A percentile compares a stretch with the other conserved stretches of the same genome.
phyloP scores from a whole-genome alignment of 2,797 vertebrate species.

The Amblyraja radiata region DNA sequence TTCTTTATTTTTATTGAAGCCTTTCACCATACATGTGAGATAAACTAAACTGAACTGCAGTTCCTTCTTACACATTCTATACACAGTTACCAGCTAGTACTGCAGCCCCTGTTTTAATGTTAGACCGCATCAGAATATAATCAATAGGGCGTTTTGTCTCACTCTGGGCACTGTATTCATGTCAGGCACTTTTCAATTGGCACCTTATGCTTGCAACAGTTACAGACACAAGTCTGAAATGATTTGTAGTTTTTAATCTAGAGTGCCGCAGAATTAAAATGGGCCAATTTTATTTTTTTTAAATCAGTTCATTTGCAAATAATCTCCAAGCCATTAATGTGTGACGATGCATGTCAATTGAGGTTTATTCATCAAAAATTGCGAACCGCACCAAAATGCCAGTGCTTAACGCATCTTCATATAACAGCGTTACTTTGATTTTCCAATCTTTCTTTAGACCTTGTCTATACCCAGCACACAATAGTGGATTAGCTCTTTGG shows the following conservation, averaged over 20 bases:
- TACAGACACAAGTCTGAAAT: conserved; percentile 9
- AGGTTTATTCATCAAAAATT: conserved; percentile 15
- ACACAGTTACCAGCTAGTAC: neutral
- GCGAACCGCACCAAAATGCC: neutral
- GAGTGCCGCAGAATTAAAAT: neutral
- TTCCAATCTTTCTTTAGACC: neutral
- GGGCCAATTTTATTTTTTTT: no score
- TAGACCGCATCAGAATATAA: neutral
- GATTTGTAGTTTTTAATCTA: conserved; percentile 4
- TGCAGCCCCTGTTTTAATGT: no score
- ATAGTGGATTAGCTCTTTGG: neutral
- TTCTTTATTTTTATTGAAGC: no score
- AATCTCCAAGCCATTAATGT: conserved; percentile 4
- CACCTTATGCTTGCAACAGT: neutral
- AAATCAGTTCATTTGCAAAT: conserved; percentile 8
- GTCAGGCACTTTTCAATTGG: neutral
- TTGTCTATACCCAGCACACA: neutral
- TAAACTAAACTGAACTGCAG: no score
- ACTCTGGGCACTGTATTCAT: neutral
- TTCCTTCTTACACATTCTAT: no score
- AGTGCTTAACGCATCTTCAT: neutral
- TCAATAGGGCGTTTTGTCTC: neutral
- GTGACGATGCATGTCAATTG: neutral
- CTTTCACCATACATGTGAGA: no score
- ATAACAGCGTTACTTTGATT: neutral